A percentile compares a stretch with the other conserved stretches of the same genome.
Conservation (phyloP, 2,797 vertebrate species). For the Caiman crocodilus region DNA sequence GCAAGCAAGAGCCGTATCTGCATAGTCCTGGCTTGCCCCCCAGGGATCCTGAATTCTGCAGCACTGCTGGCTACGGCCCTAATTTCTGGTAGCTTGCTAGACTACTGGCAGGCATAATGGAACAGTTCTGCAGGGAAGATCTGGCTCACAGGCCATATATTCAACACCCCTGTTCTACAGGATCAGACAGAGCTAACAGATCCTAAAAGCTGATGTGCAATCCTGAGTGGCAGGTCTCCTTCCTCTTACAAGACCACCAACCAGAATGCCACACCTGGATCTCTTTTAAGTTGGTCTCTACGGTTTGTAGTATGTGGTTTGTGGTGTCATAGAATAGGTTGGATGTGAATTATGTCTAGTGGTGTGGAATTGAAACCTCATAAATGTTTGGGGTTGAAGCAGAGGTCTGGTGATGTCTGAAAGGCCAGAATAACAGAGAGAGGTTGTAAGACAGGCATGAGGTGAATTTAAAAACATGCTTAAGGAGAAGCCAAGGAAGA, state of each 20-base stretch:
- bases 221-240: too few relatives aligned
- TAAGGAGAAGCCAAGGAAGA: neutral
- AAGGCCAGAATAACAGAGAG: neutral
- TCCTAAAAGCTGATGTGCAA: too few relatives aligned
- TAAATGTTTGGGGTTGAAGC: neutral
- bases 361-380: neutral
- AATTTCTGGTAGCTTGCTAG: too few relatives aligned
- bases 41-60: too few relatives aligned
- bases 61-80: too few relatives aligned
- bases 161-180: too few relatives aligned
- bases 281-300: neutral
- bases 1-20: too few relatives aligned
- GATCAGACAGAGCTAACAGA: too few relatives aligned
- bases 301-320: neutral
- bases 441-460: neutral
- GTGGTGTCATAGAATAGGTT: neutral
- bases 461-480: neutral
- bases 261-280: neutral
- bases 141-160: too few relatives aligned
- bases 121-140: too few relatives aligned
- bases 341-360: neutral
- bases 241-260: neutral
- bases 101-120: too few relatives aligned
- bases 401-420: neutral
- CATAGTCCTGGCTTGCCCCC: too few relatives aligned